Evolutionary conservation across 2,797 vertebrate species (phyloP), one percentile per base, ranked within the genome.

Genomic region (Pangasius larnaudii): DNA sequence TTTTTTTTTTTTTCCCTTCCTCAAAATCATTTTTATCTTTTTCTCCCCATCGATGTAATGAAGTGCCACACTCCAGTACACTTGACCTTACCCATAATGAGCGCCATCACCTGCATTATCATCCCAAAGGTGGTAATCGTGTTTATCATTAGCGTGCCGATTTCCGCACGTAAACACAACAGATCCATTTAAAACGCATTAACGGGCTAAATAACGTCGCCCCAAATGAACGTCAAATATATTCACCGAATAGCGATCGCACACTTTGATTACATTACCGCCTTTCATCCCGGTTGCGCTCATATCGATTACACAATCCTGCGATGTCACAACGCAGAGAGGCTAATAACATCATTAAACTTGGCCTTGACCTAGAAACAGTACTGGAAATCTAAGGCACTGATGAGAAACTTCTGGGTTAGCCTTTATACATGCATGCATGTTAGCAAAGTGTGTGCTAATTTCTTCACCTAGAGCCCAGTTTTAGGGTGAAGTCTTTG

Each of bases 181-280:
- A 87, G n/a, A 79, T 75, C 24, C 91, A 91, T 90, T 91, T 90
- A 88, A 91, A 91, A 89, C 39, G 65, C 87, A 91, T 91, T 88
- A 91, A 53, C 85, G 79, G 65, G 33, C 72, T 56, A 58, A 87
- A 65, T 61, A 24, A 82, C 56, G 75, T 79, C 59, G 75, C 69
- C 36, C 46, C 11, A 14, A 74, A 67, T 51, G n/a, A 42, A 46
- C 36, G 85, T 87, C 74, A 88, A 78, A 88, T 69, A 87, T 61
- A 85, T 67, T 81, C 63, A 75, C 58, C 42, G 86, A 82, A 74
- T 81, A 88, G 89, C 88, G 72, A 85, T 56, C 59, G 42, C n/a
- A 53, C 83, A 24, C 78, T 84, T 86, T 87, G 67, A 90, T 85
- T 84, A 85, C 49, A 82, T 79, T 86, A 24, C 33, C 2, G 58